Base-by-base conservation (phyloP, 2,888 invertebrate genomes). In the Odontocolon sp. region DNA sequence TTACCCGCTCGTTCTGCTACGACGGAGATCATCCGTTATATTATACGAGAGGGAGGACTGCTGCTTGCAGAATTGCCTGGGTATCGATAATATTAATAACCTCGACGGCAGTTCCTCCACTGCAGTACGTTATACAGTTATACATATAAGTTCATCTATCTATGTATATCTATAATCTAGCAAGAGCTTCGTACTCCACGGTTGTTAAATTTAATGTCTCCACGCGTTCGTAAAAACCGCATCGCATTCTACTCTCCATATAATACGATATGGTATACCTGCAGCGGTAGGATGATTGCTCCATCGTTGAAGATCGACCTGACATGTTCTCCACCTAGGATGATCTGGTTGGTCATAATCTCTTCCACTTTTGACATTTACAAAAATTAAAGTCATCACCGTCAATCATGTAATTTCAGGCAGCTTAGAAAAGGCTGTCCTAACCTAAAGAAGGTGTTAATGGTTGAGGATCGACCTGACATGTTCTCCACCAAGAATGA, bases 201-300 rank as follows among this genome's bases (percentile, higher is more conserved):
- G 69, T 72, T 70, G 81, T 85, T 83, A 86, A 86, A 85, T 85
- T 85, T 83, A 84, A 86, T 80, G 81, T 80, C 80, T 67, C 79
- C 64, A 71, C 59, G 77, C 74, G 79, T 84, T 75, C 79, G 80
- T 83, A 87, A 86, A 83, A 84, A 81, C 69, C 64, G 52, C 73
- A 45, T 47, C 40, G 61, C 16, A 6, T 9, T 64, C 23, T 11
- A 26, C n/a, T 45, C 36, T 33, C 2, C 33, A 14, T 54, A 36
- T 45, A 56, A 71, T 52, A 40, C n/a, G 63, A 57, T 33, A 56
- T 21, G 59, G 57, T 42, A 31, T 31, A 50, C 33, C 52, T 59
- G 68, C 16, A n/a, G 26, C 45, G 14, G 47, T 42, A 64, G 63
- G 52, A 72, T 40, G 38, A 77, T 73, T 63, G 66, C 40, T 38